Conservation (phyloP, 2,888 invertebrate species). For the Biston stratarius region DNA sequence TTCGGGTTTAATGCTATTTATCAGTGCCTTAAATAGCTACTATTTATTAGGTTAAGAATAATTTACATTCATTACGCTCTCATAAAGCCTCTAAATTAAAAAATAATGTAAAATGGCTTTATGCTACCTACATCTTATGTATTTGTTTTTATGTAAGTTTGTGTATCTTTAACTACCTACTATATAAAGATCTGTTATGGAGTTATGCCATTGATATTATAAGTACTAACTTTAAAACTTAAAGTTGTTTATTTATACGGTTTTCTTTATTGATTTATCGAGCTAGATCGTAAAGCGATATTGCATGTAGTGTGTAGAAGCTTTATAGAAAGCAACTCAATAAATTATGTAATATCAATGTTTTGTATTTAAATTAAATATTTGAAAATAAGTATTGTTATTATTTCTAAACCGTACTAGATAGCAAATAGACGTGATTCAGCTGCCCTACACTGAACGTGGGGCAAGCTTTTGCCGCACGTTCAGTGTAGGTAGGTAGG, state of each 20-base stretch:
- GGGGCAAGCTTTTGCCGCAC: no score
- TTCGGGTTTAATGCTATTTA: slow-evolving; percentile 26
- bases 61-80: slow-evolving; percentile 11
- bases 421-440: no score
- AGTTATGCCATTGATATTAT: slow-evolving; percentile 70
- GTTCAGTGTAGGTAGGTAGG: no score
- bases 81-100: slow-evolving; percentile 6
- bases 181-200: slow-evolving; percentile 65
- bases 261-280: slow-evolving; percentile 27
- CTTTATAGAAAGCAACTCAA: slow-evolving; percentile 20
- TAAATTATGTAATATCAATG: slow-evolving; percentile 50
- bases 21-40: neutral
- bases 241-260: slow-evolving; percentile 70
- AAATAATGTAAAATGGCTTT: slow-evolving; percentile 5
- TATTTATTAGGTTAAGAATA: slow-evolving; percentile 6
- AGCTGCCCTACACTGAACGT: no score
- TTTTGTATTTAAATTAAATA: slow-evolving; percentile 56
- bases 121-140: slow-evolving; percentile 8
- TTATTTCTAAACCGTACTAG: neutral
- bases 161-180: slow-evolving; percentile 36
- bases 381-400: slow-evolving; percentile 9
- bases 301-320: slow-evolving; percentile 22
- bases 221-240: slow-evolving; percentile 61
- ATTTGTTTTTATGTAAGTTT: slow-evolving; percentile 43
- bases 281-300: slow-evolving; percentile 31